phyloP scores from a whole-genome alignment of 2,888 invertebrate genomes.

The Sminthurides aquaticus region DNA sequence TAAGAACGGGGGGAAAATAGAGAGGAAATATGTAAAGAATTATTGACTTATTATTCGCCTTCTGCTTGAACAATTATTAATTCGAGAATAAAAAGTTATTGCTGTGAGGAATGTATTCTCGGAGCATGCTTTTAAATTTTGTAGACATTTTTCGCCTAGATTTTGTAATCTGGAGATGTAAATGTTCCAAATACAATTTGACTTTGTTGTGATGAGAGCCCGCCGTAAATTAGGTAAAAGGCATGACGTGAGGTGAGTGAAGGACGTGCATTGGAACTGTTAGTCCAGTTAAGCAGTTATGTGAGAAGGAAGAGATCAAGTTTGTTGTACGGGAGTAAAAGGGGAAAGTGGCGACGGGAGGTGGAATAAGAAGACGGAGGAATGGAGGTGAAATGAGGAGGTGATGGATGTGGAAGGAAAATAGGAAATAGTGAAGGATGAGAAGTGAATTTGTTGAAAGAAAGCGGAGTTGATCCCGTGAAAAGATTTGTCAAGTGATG shows the following conservation, averaged over 20 bases:
- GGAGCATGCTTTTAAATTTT: no score
- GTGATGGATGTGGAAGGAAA: background rate
- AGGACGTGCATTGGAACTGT: background rate
- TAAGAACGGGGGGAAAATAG: no score
- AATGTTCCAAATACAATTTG: background rate
- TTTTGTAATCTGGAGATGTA: no score
- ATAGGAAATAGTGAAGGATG: background rate
- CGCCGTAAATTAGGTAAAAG: background rate
- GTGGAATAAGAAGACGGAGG: background rate
- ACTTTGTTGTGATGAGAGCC: background rate
- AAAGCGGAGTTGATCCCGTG: background rate
- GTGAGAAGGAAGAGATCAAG: background rate
- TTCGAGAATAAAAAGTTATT: no score
- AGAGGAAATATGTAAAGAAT: no score
- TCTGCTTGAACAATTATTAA: no score
- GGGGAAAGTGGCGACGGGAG: background rate
- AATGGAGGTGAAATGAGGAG: background rate
- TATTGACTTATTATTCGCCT: no score
- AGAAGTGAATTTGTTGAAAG: background rate
- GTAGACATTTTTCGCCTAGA: no score
- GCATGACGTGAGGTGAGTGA: background rate
- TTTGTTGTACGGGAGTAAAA: background rate
- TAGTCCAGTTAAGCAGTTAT: background rate
- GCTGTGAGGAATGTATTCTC: no score
- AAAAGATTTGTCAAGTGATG: background rate